These are phyloP conservation scores for Hydropsyche betteni DNA, from an alignment of 2,888 invertebrate species.

Conservation along the genomic window DNA sequence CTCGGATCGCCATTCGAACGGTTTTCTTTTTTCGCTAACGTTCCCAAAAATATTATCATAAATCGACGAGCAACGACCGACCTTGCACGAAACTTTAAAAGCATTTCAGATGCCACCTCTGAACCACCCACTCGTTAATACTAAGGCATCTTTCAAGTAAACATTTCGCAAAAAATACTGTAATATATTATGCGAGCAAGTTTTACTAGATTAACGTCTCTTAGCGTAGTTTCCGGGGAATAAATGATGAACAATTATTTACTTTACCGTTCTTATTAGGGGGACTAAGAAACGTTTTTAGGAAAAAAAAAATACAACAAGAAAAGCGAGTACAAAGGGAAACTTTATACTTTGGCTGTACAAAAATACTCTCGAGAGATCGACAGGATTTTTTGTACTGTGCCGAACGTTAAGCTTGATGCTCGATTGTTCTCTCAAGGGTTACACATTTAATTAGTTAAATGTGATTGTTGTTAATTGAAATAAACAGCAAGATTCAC, in stretches of 20 bases:
- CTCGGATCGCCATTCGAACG: too few relatives aligned
- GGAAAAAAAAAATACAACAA: background rate
- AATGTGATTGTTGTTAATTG: slow-evolving; percentile 29
- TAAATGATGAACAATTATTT: slow-evolving; percentile 26
- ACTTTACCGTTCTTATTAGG: slow-evolving; percentile 15
- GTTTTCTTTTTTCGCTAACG: too few relatives aligned
- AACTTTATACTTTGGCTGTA: background rate
- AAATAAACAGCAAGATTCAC: slow-evolving; percentile 8
- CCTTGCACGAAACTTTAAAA: too few relatives aligned
- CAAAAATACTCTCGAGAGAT: slow-evolving; percentile 16
- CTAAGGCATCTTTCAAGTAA: too few relatives aligned
- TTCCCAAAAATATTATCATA: too few relatives aligned
- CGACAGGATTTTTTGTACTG: background rate
- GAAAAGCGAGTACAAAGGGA: background rate
- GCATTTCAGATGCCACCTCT: too few relatives aligned
- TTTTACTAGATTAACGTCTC: slow-evolving; percentile 9
- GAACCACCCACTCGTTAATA: too few relatives aligned
- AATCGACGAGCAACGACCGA: too few relatives aligned
- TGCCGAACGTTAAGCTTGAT: background rate
- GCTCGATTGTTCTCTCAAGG: background rate
- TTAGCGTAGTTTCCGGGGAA: slow-evolving; percentile 16
- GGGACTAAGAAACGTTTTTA: background rate
- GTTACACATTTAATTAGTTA: slow-evolving; percentile 23
- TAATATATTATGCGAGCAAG: background rate
- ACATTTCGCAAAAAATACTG: background rate